These are phyloP conservation scores for Nycticebus coucang DNA, from an alignment of 2,113 vertebrate species.

Conservation along the genomic window DNA sequence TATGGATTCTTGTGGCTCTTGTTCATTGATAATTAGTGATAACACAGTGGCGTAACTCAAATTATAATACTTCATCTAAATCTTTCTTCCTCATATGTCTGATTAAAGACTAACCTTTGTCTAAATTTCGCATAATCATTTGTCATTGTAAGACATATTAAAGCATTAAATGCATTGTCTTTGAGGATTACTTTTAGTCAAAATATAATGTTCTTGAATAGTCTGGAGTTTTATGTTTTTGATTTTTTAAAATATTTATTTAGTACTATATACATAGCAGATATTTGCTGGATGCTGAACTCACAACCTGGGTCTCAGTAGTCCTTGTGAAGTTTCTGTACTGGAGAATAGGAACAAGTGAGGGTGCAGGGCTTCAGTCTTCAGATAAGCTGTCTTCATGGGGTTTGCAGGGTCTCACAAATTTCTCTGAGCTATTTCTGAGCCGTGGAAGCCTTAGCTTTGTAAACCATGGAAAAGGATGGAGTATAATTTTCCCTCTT, in stretches of 20 bases:
- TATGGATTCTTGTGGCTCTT: neutral
- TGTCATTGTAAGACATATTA: neutral
- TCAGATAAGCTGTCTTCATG: neutral
- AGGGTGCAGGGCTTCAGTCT: neutral
- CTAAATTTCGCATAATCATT: neutral
- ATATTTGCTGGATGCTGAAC: neutral
- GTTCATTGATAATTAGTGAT: neutral
- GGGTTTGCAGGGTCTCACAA: neutral
- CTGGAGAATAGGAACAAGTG: neutral
- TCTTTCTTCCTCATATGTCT: neutral
- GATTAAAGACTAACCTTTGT: neutral
- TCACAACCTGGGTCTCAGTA: neutral
- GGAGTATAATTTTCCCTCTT: neutral
- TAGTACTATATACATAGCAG: neutral
- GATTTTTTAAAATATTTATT: slow-evolving; percentile 2
- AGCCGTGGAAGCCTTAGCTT: neutral
- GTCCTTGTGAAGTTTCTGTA: neutral
- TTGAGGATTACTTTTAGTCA: neutral
- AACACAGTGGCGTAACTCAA: neutral
- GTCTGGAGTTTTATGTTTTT: neutral
- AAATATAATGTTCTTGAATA: neutral
- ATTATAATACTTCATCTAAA: neutral
- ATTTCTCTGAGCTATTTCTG: neutral
- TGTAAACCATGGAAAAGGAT: slow-evolving; percentile 1
- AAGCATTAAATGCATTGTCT: neutral